These are phyloP conservation scores for Kobus ellipsiprymnus DNA, from an alignment of 2,113 vertebrate species.

Conservation along the genomic window DNA sequence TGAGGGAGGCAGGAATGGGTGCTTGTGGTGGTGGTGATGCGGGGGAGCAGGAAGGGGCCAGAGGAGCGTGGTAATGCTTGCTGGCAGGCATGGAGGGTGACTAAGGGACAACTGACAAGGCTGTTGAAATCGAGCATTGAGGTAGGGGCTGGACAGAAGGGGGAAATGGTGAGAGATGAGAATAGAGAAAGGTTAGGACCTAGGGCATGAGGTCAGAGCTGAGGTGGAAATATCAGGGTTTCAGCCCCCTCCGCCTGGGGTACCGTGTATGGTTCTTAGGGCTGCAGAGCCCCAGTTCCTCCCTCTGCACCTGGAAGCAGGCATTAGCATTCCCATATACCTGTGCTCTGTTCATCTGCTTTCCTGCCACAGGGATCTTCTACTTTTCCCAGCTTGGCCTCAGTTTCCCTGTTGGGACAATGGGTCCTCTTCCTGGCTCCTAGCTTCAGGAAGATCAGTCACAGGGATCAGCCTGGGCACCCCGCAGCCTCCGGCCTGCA, in stretches of 20 bases:
- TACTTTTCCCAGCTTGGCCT: background rate
- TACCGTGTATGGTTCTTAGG: background rate
- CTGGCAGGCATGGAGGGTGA: background rate
- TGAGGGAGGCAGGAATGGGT: background rate
- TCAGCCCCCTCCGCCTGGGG: background rate
- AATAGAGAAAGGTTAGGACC: background rate
- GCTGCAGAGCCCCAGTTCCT: background rate
- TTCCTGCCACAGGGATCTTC: background rate
- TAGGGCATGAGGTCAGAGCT: background rate
- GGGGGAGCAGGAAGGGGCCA: background rate
- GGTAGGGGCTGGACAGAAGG: background rate
- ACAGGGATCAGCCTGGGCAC: background rate
- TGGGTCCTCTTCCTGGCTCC: background rate
- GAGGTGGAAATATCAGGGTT: background rate
- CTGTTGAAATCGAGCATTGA: background rate
- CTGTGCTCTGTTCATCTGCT: background rate
- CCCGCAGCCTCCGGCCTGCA: background rate
- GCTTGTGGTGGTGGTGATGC: background rate
- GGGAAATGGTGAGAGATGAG: background rate
- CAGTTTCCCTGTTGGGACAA: conserved; percentile 1
- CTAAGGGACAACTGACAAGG: background rate
- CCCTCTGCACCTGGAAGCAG: background rate
- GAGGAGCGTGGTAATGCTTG: background rate
- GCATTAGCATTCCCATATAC: background rate
- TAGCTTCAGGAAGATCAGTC: background rate